These are phyloP conservation scores for Drosophila subquinaria DNA, from an alignment of 2,888 invertebrate species.

Conservation along the genomic window DNA sequence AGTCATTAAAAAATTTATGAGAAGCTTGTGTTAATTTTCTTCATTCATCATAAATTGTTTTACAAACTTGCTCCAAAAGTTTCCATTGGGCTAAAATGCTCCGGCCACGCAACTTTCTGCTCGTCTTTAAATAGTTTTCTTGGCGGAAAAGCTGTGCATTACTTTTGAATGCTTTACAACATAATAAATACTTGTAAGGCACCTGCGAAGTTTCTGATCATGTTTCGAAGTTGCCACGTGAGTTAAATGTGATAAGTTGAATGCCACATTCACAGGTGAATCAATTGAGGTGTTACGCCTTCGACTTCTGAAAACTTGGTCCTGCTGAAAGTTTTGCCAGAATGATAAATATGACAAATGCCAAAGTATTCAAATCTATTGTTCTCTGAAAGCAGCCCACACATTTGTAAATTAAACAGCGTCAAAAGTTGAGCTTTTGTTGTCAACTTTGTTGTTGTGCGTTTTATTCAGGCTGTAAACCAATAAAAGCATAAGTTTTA, in stretches of 20 bases:
- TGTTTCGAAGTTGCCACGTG: too few species aligned
- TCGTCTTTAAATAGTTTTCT: conserved; percentile 30
- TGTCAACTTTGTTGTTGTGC: conserved; percentile 28
- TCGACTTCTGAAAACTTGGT: conserved; percentile 10
- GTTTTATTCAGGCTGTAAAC: conserved; percentile 32
- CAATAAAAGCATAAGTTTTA: conserved; percentile 42
- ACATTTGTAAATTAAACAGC: conserved; percentile 34
- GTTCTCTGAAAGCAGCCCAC: conserved; percentile 12
- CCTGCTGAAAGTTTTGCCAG: conserved; percentile 18
- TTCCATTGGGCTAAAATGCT: conserved; percentile 42
- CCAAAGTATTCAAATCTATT: conserved; percentile 17
- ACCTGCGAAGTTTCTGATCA: too few species aligned
- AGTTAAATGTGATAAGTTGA: too few species aligned
- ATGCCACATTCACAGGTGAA: conserved; percentile 7
- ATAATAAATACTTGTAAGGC: background rate
- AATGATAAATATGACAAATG: conserved; percentile 11
- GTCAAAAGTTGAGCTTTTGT: conserved; percentile 42
- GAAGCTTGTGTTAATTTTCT: conserved; percentile 1
- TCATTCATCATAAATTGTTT: conserved; percentile 42
- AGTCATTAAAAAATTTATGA: background rate
- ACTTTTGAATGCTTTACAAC: background rate
- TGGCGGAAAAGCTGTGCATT: background rate
- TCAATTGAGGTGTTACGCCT: conserved; percentile 3
- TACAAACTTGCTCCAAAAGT: conserved; percentile 51
- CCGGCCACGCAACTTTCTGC: conserved; percentile 33